Conservation (phyloP, 2,888 invertebrate genomes). For the Idaea biselata region DNA sequence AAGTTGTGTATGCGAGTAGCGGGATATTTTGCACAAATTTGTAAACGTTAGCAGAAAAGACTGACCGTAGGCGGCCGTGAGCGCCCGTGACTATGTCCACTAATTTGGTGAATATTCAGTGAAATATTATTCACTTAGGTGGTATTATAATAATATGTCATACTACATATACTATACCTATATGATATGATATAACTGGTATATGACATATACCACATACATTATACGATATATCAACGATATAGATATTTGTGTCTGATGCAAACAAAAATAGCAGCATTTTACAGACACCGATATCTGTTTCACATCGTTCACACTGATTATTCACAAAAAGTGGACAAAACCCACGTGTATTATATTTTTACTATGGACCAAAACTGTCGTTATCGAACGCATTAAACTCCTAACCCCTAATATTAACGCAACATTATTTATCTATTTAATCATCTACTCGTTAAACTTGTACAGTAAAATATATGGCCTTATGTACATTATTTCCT, state of each 20-base stretch:
- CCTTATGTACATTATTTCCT: conserved; percentile 78
- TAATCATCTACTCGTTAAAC: conserved; percentile 77
- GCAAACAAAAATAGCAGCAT: neutral
- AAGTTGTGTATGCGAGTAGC: conserved; percentile 71
- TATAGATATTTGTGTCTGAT: neutral
- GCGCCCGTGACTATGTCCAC: conserved; percentile 60
- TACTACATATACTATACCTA: too few relatives aligned
- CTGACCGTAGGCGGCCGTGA: conserved; percentile 77
- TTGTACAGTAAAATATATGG: conserved; percentile 79
- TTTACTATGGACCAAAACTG: conserved; percentile 79
- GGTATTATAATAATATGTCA: too few relatives aligned
- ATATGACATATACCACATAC: too few relatives aligned
- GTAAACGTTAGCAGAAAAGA: conserved; percentile 76
- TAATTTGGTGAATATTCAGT: conserved; percentile 60
- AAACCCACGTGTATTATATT: conserved; percentile 68
- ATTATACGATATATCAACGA: neutral
- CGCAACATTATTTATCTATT: conserved; percentile 73
- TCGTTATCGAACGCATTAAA: conserved; percentile 75
- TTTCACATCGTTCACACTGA: conserved; percentile 39
- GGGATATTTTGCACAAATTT: conserved; percentile 80
- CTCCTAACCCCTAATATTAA: conserved; percentile 75
- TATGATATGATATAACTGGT: too few relatives aligned
- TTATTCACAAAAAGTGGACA: conserved; percentile 55
- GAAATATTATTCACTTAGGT: conserved; percentile 14
- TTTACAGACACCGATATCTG: neutral